phyloP scores from a whole-genome alignment of 1,140 invertebrate genomes.

The Proctacanthus coquilletti region DNA sequence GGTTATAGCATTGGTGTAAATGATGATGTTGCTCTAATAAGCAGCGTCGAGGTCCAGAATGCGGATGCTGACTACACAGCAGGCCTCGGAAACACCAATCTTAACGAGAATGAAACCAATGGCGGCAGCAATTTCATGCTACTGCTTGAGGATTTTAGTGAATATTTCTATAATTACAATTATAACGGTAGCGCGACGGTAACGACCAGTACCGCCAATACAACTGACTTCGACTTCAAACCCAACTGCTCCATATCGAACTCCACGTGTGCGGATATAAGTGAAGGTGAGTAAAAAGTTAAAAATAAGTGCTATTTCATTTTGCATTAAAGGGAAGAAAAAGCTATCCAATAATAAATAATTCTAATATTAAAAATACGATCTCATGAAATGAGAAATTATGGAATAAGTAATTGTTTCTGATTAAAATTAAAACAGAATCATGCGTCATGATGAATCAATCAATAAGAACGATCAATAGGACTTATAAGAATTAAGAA shows the following conservation, averaged over 20 bases:
- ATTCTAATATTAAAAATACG: too few species aligned
- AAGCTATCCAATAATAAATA: not conserved
- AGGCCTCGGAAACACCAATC: too few species aligned
- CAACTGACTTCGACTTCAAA: conserved; percentile 9
- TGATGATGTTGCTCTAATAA: conserved; percentile 24
- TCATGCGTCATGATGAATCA: conserved; percentile 5
- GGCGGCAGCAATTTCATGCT: conserved; percentile 35
- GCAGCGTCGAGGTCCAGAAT: conserved; percentile 22
- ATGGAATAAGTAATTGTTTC: not conserved
- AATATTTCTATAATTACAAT: conserved; percentile 38
- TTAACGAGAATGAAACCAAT: too few species aligned
- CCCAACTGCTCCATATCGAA: conserved; percentile 17
- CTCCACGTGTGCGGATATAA: conserved; percentile 16
- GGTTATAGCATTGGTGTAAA: conserved; percentile 5
- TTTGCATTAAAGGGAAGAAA: conserved; percentile 1
- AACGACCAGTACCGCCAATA: conserved; percentile 11
- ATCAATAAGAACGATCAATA: conserved; percentile 3
- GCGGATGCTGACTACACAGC: conserved; percentile 23
- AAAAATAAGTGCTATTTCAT: not conserved
- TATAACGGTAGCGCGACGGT: conserved; percentile 7
- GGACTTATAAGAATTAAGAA: too few species aligned
- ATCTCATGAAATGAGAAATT: too few species aligned
- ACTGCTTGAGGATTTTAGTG: conserved; percentile 41
- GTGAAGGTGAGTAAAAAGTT: conserved; percentile 13
- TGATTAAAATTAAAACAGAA: conserved; percentile 2